These are phyloP conservation scores for Lycophotia porphyrea DNA, from an alignment of 2,888 invertebrate genomes.

Conservation along the genomic window DNA sequence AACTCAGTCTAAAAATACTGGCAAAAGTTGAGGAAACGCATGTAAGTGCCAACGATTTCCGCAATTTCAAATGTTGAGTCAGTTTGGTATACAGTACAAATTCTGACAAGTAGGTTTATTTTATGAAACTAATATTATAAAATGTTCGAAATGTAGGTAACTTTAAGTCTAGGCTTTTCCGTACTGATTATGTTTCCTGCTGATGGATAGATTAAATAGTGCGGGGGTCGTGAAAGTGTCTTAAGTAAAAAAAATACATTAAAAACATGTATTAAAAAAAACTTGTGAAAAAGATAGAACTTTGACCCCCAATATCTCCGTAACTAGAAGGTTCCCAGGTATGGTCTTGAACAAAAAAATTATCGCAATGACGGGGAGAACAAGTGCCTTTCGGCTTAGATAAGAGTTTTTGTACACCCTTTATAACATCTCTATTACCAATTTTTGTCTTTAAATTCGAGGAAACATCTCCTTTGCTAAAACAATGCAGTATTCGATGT, in stretches of 20 bases:
- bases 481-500: constrained; percentile 21
- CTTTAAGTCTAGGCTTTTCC: background rate
- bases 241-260: no score
- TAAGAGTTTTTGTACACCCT: no score
- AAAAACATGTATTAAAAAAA: no score
- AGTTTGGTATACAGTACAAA: background rate
- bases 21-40: constrained; percentile 31
- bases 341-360: no score
- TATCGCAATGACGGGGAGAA: no score
- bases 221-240: no score
- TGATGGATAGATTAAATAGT: no score
- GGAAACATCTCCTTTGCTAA: background rate
- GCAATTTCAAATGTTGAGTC: constrained; percentile 15
- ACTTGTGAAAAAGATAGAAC: no score
- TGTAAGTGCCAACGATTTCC: constrained; percentile 32
- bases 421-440: background rate
- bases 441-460: background rate
- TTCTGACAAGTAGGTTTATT: background rate
- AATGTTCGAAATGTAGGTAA: background rate
- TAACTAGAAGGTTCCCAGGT: no score
- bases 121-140: background rate
- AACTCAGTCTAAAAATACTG: constrained; percentile 39
- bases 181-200: background rate
- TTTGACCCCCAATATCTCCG: no score
- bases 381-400: no score